Evolutionary conservation across 2,888 invertebrate genomes (phyloP).

Genomic region (Cephus pygmeus): DNA sequence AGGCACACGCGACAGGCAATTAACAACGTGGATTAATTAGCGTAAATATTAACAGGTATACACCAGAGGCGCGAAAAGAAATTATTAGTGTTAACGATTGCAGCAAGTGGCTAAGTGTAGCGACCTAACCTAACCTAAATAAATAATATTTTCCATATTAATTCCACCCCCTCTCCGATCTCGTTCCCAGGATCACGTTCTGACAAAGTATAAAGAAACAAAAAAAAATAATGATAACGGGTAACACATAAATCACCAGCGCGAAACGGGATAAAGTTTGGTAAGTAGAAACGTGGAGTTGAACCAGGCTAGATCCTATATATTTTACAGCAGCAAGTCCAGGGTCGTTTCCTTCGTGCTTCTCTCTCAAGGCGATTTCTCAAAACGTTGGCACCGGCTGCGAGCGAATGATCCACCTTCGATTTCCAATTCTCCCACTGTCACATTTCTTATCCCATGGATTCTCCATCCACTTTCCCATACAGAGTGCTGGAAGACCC

Average conservation of each 20-base stretch:
- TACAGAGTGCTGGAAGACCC: not conserved
- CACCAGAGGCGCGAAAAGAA: not conserved
- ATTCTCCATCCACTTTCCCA: not conserved
- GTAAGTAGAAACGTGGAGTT: not conserved
- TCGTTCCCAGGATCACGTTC: not conserved
- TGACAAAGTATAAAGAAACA: not conserved
- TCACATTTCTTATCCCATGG: slow-evolving; percentile 15
- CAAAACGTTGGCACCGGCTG: slow-evolving; percentile 40
- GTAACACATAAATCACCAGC: not conserved
- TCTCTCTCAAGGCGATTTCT: slow-evolving; percentile 36
- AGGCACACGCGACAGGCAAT: not conserved
- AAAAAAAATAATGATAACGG: not conserved
- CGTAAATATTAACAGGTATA: not conserved
- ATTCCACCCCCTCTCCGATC: not conserved
- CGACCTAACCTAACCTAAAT: not conserved
- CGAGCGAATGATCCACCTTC: slow-evolving; percentile 30
- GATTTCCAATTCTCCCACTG: slow-evolving; percentile 45
- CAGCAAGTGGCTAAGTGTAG: not conserved
- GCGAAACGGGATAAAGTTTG: not conserved
- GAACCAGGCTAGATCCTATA: not conserved
- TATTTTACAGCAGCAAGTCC: not conserved
- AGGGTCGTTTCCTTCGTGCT: slow-evolving; percentile 2
- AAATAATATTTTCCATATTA: not conserved
- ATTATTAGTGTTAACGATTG: not conserved
- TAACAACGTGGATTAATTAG: not conserved